Conservation (phyloP, 2,797 vertebrate species). For the Spheniscus humboldti region DNA sequence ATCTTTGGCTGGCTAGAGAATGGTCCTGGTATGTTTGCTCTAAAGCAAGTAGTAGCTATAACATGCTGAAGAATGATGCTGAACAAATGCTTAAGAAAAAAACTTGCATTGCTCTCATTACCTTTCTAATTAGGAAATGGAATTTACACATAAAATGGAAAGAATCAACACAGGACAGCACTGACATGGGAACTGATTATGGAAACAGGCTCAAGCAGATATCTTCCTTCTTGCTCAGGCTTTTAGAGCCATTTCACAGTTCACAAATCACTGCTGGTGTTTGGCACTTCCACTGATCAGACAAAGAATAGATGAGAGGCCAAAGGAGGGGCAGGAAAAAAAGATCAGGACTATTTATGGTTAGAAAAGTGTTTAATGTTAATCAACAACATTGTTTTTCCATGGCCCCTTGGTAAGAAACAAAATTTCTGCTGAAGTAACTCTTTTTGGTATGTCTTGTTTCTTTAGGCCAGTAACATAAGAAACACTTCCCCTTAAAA, state of each 20-base stretch:
- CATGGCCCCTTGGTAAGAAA: background rate
- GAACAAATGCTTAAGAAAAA: background rate
- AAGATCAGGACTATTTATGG: background rate
- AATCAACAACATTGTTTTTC: background rate
- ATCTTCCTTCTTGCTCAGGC: background rate
- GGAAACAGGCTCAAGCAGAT: background rate
- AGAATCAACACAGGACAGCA: background rate
- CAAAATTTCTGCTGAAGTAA: background rate
- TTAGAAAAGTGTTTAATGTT: background rate
- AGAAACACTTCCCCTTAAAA: background rate
- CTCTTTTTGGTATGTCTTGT: too few relatives aligned
- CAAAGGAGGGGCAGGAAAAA: background rate
- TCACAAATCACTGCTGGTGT: background rate
- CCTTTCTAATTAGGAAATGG: background rate
- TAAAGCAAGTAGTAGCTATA: background rate
- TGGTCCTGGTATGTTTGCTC: background rate
- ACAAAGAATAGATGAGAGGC: background rate
- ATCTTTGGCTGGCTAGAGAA: background rate
- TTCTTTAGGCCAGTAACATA: background rate
- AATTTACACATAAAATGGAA: background rate
- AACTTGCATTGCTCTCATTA: background rate
- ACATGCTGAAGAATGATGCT: background rate
- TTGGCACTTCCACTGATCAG: background rate
- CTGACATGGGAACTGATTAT: background rate
- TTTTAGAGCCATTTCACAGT: background rate